Conservation (phyloP, 2,113 vertebrate species). For the Nycticorax nycticorax region DNA sequence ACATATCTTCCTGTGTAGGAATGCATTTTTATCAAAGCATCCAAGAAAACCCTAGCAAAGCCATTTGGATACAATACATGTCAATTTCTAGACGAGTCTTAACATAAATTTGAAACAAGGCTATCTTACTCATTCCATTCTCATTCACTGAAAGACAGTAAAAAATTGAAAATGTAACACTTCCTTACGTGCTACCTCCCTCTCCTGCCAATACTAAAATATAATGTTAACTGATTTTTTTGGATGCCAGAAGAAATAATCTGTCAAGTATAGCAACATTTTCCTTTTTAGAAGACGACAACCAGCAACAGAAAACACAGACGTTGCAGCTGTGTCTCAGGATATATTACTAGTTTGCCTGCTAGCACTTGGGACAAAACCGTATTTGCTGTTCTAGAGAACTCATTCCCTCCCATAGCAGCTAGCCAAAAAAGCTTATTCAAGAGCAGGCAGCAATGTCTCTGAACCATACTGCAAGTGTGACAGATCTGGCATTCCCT, state of each 20-base stretch:
- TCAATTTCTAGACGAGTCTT: background rate
- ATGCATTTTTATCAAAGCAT: background rate
- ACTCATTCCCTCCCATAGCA: background rate
- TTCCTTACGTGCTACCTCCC: background rate
- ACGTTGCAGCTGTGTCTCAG: background rate
- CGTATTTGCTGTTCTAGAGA: background rate
- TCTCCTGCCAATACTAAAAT: background rate
- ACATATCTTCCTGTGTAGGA: background rate
- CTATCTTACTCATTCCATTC: background rate
- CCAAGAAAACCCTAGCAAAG: background rate
- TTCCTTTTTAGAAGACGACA: background rate
- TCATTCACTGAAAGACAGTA: background rate
- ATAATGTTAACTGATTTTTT: rapidly evolving
- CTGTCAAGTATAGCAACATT: background rate
- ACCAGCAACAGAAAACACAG: background rate
- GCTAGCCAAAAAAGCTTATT: background rate
- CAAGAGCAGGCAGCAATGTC: background rate
- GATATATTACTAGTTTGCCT: background rate
- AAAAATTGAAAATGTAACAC: background rate
- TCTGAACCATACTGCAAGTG: background rate
- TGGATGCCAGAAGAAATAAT: background rate
- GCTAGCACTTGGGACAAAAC: background rate
- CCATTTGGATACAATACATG: background rate
- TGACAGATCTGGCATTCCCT: background rate
- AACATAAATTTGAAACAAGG: background rate